Evolutionary conservation across 2,888 invertebrate species (phyloP).

Genomic region (Napeogenes sylphis): DNA sequence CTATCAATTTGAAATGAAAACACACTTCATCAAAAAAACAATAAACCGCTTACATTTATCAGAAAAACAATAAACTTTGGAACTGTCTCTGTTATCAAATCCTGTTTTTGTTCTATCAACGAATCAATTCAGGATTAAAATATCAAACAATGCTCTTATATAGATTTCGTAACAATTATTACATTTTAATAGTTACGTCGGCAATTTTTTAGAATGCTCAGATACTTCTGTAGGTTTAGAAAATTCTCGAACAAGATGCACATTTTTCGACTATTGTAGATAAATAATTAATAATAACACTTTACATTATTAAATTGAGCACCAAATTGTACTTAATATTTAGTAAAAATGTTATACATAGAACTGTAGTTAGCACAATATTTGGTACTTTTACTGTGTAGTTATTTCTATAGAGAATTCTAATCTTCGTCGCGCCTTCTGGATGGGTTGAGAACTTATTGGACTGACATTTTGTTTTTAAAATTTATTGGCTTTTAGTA

Average conservation of each 20-base stretch:
- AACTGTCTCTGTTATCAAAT: too few species aligned
- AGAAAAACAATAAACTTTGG: too few species aligned
- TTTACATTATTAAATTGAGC: slow-evolving; percentile 73
- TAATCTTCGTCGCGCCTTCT: slow-evolving; percentile 52
- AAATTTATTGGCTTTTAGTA: slow-evolving; percentile 63
- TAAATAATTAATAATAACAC: slow-evolving; percentile 70
- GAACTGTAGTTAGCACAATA: slow-evolving; percentile 54
- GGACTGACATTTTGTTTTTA: slow-evolving; percentile 67
- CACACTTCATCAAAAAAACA: neutral
- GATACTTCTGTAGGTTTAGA: slow-evolving; percentile 44
- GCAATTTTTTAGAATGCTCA: slow-evolving; percentile 25
- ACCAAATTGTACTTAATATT: slow-evolving; percentile 78
- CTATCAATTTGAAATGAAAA: neutral
- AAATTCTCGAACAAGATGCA: slow-evolving; percentile 56
- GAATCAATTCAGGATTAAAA: too few species aligned
- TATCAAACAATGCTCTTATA: too few species aligned
- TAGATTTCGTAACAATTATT: too few species aligned
- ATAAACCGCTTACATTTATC: too few species aligned
- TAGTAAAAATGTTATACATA: slow-evolving; percentile 69
- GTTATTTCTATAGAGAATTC: slow-evolving; percentile 45
- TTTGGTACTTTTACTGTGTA: slow-evolving; percentile 47
- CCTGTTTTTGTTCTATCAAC: too few species aligned
- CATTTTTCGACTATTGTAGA: slow-evolving; percentile 65
- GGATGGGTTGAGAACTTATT: slow-evolving; percentile 59
- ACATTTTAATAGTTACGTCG: neutral